Base-by-base conservation (phyloP, 2,888 invertebrate genomes). In the Tineola bisselliella region DNA sequence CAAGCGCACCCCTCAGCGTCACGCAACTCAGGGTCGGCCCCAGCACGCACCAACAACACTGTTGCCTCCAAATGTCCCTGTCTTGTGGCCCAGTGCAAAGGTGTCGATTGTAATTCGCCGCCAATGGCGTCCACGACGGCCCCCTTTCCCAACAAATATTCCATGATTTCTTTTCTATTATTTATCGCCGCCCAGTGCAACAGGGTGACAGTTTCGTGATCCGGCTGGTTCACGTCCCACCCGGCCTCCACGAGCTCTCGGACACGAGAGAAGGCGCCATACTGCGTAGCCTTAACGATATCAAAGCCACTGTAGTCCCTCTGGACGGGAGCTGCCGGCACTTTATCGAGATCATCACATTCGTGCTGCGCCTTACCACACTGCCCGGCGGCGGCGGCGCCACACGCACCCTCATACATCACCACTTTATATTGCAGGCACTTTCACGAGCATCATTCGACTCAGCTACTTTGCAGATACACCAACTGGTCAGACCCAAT, bases 131-230 rank as follows among this genome's bases (percentile, higher is more conserved):
- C 98, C 2, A 99, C 94, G 6, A 62, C 66, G n/a, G 86, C 86
- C 15, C 86, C 97, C 74, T 94, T 94, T 63, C 92, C 91, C 66
- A 98, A 89, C 70, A 94, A 93, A 82, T 93, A 97, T 71, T 92
- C 91, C 62, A 98, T 95, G 68, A 99, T 94, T 70, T 98, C 97
- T 66, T 92, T 90, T 62, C 98, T 90, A 88, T 99, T 99, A 82
- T 99, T 99, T 73, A 99, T 99, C 15, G 99, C 94, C 43, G 99
- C 99, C 99, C 99, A 99, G 79, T 99, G 99, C n/a, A 99, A 87
- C 60, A 99, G 84, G 1, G 98, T 97, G 61, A 99, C 98, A 59
- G 97, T 97, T 81, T 99, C 99, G 66, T 90, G 89, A 79, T 99
- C 99, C 56, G 96, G 93, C 74, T 94, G 92, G 80, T 98, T 98